Evolutionary conservation across 2,113 vertebrate genomes (phyloP).

Genomic region (Panurus biarmicus): DNA sequence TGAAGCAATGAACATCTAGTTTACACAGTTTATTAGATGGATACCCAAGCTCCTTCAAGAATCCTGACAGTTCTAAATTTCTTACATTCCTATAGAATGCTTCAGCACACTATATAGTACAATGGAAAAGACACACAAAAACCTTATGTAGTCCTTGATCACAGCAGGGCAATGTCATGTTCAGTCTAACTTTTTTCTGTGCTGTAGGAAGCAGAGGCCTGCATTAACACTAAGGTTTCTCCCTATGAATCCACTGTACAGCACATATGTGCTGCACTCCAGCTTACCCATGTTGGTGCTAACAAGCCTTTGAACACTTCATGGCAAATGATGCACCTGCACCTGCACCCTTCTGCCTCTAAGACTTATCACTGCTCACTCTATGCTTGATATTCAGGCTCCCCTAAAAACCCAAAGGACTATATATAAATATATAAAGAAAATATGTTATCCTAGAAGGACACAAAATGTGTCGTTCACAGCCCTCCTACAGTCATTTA

Average conservation of each 20-base stretch:
- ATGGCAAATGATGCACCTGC: background rate
- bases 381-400: background rate
- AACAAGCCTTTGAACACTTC: background rate
- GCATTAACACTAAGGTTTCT: background rate
- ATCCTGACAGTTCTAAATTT: background rate
- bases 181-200: background rate
- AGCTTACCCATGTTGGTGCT: background rate
- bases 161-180: background rate
- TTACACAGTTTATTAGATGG: background rate
- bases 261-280: background rate
- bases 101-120: background rate
- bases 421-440: background rate
- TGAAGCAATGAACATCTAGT: background rate
- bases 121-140: background rate
- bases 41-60: background rate
- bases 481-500: conserved; percentile 43
- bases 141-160: background rate
- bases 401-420: background rate
- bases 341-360: background rate
- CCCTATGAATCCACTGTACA: background rate
- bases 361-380: background rate
- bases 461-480: background rate
- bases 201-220: background rate
- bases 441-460: background rate
- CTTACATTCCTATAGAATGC: background rate